phyloP scores from a whole-genome alignment of 2,113 vertebrate species.

The Psephotus haematonotus region DNA sequence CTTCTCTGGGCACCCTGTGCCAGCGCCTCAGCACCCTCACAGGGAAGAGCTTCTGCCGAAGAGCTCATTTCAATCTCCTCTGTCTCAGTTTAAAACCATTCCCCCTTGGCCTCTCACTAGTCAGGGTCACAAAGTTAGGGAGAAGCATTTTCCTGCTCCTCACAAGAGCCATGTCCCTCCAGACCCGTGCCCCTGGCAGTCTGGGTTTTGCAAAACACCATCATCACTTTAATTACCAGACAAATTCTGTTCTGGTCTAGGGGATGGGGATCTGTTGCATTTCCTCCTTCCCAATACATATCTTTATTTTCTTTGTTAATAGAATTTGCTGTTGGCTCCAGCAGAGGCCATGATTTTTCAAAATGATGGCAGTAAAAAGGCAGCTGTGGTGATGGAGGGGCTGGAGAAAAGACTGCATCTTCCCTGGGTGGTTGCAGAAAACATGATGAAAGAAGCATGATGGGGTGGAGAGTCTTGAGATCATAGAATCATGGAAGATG shows the following conservation, averaged over 20 bases:
- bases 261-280: not conserved
- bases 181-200: rapidly evolving
- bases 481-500: not conserved
- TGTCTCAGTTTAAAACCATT: not conserved
- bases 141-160: not conserved
- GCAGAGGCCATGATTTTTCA: not conserved
- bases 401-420: not conserved
- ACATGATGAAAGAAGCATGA: not conserved
- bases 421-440: not conserved
- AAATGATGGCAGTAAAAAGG: not conserved
- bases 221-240: not conserved
- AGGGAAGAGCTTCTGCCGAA: not conserved
- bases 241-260: not conserved
- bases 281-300: not conserved
- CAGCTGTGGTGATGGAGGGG: not conserved
- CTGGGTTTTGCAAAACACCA: not conserved
- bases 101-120: not conserved
- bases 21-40: too few relatives aligned
- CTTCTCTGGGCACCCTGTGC: too few relatives aligned
- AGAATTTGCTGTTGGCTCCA: not conserved
- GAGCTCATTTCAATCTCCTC: not conserved
- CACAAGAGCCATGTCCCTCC: not conserved
- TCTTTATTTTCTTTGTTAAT: not conserved
- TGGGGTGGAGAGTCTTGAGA: not conserved
- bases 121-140: not conserved